phyloP scores from a whole-genome alignment of 1,140 invertebrate genomes.

The Myzus persicae region DNA sequence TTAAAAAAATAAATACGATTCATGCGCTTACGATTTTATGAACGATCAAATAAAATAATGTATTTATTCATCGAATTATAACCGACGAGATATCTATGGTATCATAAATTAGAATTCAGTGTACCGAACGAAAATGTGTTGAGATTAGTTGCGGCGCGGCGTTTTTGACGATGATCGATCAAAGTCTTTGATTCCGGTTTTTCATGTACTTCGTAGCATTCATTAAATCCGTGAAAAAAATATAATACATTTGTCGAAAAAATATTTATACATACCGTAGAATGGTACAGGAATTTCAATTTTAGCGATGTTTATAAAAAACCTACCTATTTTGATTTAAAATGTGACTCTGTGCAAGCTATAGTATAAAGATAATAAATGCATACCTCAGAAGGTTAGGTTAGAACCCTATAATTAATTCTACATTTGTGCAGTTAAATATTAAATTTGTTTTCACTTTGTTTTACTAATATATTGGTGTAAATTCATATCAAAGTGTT shows the following conservation, averaged over 20 bases:
- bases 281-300: neutral
- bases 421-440: neutral
- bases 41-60: slow-evolving; percentile 13
- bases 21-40: neutral
- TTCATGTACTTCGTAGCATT: neutral
- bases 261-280: neutral
- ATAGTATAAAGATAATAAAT: neutral
- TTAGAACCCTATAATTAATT: neutral
- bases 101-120: neutral
- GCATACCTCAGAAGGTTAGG: neutral
- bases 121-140: neutral
- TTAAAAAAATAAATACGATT: neutral
- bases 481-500: neutral
- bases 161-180: neutral
- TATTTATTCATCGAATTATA: neutral
- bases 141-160: neutral
- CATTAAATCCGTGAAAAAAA: neutral
- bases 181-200: slow-evolving; percentile 5
- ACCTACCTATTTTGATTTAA: neutral
- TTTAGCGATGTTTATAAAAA: neutral
- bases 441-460: neutral
- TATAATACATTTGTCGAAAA: neutral
- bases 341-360: no score
- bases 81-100: neutral
- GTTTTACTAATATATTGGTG: neutral